Percentiles rank a stretch among this genome's conserved stretches.
These are phyloP conservation scores for Danaus chrysippus DNA, from an alignment of 2,888 invertebrate genomes.

Conservation along the genomic window DNA sequence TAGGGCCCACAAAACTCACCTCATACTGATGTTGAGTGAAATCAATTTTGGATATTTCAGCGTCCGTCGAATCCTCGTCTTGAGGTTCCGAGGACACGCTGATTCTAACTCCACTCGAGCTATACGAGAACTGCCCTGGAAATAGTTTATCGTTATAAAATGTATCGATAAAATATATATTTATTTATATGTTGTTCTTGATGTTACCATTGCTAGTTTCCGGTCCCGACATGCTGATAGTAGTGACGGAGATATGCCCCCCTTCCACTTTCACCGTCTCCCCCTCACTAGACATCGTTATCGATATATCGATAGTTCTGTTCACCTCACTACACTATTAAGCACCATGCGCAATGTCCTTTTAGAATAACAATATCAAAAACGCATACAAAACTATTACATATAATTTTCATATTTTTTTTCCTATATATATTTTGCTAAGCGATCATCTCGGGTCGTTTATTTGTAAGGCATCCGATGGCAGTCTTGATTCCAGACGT, in stretches of 20 bases:
- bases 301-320: constrained; percentile 55
- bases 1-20: constrained; percentile 39
- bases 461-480: constrained; percentile 61
- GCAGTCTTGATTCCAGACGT: constrained; percentile 52
- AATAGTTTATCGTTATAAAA: constrained; percentile 24
- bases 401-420: constrained; percentile 48
- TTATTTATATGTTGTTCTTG: constrained; percentile 10
- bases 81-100: constrained; percentile 77
- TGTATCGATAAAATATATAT: not conserved
- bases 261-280: constrained; percentile 73
- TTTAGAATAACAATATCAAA: constrained; percentile 52
- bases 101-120: constrained; percentile 77
- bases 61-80: constrained; percentile 85
- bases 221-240: constrained; percentile 84
- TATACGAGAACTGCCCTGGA: constrained; percentile 75
- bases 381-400: constrained; percentile 43
- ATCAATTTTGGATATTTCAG: constrained; percentile 89
- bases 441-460: constrained; percentile 61
- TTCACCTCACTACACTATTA: constrained; percentile 59
- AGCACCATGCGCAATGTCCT: constrained; percentile 51
- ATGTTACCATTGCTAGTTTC: constrained; percentile 78
- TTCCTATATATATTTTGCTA: constrained; percentile 44
- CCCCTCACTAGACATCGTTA: constrained; percentile 66
- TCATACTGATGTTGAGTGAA: constrained; percentile 80
- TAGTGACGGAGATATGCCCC: constrained; percentile 87